Base-by-base conservation (phyloP, 2,113 vertebrate genomes). In the Gobio gobio region DNA sequence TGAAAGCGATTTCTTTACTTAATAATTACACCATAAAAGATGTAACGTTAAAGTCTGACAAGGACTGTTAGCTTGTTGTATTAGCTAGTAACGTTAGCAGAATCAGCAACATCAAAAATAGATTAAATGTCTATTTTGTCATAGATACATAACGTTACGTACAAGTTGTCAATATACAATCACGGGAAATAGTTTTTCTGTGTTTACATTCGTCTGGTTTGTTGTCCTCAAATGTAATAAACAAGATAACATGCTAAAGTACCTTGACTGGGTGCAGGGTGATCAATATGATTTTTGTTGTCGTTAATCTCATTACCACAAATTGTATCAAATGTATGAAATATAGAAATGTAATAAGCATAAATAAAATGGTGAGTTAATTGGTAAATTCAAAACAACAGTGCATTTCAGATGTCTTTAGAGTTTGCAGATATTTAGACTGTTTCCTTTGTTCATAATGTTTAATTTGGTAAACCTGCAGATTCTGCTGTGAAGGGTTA, bases 401-500 rank as follows among this genome's bases (percentile, higher is more conserved):
- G 9, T n/a, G 36, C 36, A 40, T 70, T 40, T 20, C 16, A 10
- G 8, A 20, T 20, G 29, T 68, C 16, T 36, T 36, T 68, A 45
- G 70, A 2, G 10, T 56, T 22, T 22, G 54, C 54, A 56, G 18
- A 6, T 56, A 22, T 56, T 56, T 22, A 56, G 18, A 56, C 16
- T 16, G 56, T 79, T 63, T 49, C 5, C 5, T 26, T 26, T 18
- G 36, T 45, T 49, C 24, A 49, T 36, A 12, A 33, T 66, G 9
- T 26, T 22, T 29, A 36, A 61, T 24, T 20, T 10, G 76, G 22
- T 51, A 45, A 63, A 54, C 13, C 26, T 20, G 22, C 40, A 79
- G 83, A 85, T 26, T n/a, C 20, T 24, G 66, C 43, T 74, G 16
- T 74, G 43, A 66, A 83, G 29, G 80, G 59, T 61, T 51, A 43